Percentiles rank a stretch among this genome's conserved stretches.
These are phyloP conservation scores for Sander lucioperca DNA, from an alignment of 2,113 vertebrate species.

Conservation along the genomic window DNA sequence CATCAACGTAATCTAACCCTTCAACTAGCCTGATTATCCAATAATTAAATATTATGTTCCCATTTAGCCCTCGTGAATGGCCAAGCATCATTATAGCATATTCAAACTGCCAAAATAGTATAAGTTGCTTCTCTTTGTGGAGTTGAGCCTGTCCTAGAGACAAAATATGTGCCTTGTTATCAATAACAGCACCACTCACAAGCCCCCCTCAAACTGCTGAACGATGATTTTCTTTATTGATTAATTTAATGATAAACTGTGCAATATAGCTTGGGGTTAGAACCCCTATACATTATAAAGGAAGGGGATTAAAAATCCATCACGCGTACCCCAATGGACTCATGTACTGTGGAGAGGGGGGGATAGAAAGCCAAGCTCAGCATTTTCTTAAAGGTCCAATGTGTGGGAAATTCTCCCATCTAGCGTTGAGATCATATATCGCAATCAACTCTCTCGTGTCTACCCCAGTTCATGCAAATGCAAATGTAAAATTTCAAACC, in stretches of 20 bases:
- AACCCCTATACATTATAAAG: constrained; percentile 68
- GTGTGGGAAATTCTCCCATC: too few species aligned
- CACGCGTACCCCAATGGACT: constrained; percentile 57
- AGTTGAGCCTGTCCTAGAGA: not conserved
- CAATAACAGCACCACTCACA: constrained; percentile 13
- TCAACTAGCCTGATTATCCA: not conserved
- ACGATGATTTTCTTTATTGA: constrained; percentile 64
- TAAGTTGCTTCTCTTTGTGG: not conserved
- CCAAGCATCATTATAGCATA: not conserved
- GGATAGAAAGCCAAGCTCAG: constrained; percentile 54
- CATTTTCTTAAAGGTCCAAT: constrained; percentile 50
- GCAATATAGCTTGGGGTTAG: constrained; percentile 54
- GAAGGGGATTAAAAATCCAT: constrained; percentile 67
- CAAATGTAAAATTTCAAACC: too few species aligned
- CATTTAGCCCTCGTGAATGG: constrained; percentile 2
- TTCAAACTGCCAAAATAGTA: not conserved
- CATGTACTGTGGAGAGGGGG: constrained; percentile 36
- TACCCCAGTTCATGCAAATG: too few species aligned
- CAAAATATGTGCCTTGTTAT: constrained; percentile 10
- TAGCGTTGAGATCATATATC: too few species aligned
- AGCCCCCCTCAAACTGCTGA: constrained; percentile 59
- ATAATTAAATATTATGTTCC: not conserved
- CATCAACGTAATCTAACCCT: not conserved
- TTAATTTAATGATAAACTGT: constrained; percentile 68
- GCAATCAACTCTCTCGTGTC: too few species aligned